Conservation (phyloP, 2,113 vertebrate species). For the Dromaius novaehollandiae region DNA sequence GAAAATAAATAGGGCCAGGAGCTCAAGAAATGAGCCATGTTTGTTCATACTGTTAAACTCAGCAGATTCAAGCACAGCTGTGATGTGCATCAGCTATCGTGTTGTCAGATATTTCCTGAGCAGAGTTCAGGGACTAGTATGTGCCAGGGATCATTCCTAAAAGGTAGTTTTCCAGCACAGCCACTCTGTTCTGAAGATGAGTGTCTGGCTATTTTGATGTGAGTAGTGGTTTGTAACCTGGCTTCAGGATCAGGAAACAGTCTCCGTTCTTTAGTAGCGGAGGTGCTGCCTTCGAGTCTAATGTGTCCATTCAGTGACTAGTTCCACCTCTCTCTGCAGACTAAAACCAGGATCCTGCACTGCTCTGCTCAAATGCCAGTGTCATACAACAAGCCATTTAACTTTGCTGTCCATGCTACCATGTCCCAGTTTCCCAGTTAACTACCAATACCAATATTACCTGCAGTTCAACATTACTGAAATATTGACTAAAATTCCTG, state of each 20-base stretch:
- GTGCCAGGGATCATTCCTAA: not conserved
- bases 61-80: not conserved
- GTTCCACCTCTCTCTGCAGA: not conserved
- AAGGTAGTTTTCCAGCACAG: no score
- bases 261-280: not conserved
- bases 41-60: not conserved
- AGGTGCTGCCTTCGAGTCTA: not conserved
- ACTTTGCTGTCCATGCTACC: not conserved
- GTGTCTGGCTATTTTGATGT: accelerated
- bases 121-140: not conserved
- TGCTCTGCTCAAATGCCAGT: not conserved
- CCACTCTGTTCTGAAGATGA: not conserved
- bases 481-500: not conserved
- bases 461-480: not conserved
- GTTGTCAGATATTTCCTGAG: not conserved
- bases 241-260: not conserved
- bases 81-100: accelerated
- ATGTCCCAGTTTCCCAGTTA: not conserved
- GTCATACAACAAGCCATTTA: not conserved
- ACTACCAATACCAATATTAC: not conserved
- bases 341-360: not conserved
- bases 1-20: not conserved
- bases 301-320: not conserved
- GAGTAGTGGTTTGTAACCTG: not conserved
- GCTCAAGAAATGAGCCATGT: accelerated